A percentile compares a stretch with the other conserved stretches of the same genome.
These are phyloP conservation scores for Carassius carassius DNA, from an alignment of 2,113 vertebrate species.

Conservation along the genomic window DNA sequence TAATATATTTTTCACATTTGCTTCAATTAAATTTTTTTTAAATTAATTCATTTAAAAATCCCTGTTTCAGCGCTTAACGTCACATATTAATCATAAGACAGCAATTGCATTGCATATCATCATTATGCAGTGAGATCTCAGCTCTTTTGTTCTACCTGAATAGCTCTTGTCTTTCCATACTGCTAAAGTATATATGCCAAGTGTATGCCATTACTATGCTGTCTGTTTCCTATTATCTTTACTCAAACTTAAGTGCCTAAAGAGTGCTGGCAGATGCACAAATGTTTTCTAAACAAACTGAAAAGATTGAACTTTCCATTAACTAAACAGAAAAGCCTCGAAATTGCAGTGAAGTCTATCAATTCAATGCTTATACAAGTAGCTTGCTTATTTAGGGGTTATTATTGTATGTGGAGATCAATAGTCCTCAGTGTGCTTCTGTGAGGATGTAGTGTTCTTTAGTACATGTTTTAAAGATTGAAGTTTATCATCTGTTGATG, in stretches of 20 bases:
- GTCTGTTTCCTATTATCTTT: slow-evolving; percentile 60
- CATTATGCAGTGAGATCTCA: slow-evolving; percentile 50
- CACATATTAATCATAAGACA: slow-evolving; percentile 46
- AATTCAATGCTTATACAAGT: background rate
- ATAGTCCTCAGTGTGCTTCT: background rate
- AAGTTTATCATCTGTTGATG: slow-evolving; percentile 45
- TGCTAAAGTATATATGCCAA: slow-evolving; percentile 19
- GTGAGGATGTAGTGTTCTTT: background rate
- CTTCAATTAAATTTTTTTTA: background rate
- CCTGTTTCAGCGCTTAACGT: slow-evolving; percentile 45
- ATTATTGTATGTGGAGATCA: background rate
- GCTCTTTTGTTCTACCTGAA: slow-evolving; percentile 68
- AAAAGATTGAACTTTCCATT: slow-evolving; percentile 1
- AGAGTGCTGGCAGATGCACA: slow-evolving; percentile 26
- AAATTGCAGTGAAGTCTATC: too few relatives aligned
- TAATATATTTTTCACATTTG: background rate
- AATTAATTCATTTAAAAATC: background rate
- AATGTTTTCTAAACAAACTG: slow-evolving; percentile 24
- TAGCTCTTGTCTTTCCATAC: slow-evolving; percentile 59
- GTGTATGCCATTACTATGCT: slow-evolving; percentile 38
- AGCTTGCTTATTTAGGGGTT: slow-evolving; percentile 12
- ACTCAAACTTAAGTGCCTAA: slow-evolving; percentile 59
- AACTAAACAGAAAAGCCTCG: background rate
- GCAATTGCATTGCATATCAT: slow-evolving; percentile 64
- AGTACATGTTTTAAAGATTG: background rate